These are phyloP conservation scores for Drosophila nikananu DNA, from an alignment of 1,140 invertebrate genomes.

Conservation along the genomic window DNA sequence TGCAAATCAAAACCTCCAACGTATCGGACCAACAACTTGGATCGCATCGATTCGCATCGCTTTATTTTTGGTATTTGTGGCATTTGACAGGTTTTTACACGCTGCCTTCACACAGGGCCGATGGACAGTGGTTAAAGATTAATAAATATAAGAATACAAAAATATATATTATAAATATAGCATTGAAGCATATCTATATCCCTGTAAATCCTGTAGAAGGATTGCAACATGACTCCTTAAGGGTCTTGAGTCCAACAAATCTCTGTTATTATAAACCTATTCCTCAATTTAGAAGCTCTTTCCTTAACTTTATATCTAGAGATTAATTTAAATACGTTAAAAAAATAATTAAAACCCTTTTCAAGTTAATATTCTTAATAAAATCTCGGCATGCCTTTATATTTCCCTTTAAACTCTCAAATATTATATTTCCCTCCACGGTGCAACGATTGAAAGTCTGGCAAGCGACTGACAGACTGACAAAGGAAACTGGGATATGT, in stretches of 20 bases:
- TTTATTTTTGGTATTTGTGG: slow-evolving; percentile 73
- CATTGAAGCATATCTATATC: neutral
- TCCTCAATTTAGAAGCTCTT: neutral
- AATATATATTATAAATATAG: neutral
- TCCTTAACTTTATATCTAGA: no score
- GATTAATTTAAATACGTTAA: no score
- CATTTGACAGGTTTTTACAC: slow-evolving; percentile 80
- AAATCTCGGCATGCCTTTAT: neutral
- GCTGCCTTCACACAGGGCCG: slow-evolving; percentile 5
- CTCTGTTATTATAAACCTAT: neutral
- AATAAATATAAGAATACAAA: neutral
- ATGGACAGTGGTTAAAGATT: slow-evolving; percentile 36
- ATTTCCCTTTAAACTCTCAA: neutral
- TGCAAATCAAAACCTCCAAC: slow-evolving; percentile 74
- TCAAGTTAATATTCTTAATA: no score
- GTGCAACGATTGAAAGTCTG: slow-evolving; percentile 61
- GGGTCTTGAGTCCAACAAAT: neutral
- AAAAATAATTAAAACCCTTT: no score
- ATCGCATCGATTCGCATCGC: slow-evolving; percentile 69
- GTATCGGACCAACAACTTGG: slow-evolving; percentile 49
- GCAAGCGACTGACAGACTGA: slow-evolving; percentile 29
- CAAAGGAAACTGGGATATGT: slow-evolving; percentile 34
- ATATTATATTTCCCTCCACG: slow-evolving; percentile 6
- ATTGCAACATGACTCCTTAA: neutral
- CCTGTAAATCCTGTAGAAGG: neutral